Percentiles rank a stretch among this genome's conserved stretches.
Conservation (phyloP, 2,797 vertebrate species). For the Stomatorhinus walkeri region DNA sequence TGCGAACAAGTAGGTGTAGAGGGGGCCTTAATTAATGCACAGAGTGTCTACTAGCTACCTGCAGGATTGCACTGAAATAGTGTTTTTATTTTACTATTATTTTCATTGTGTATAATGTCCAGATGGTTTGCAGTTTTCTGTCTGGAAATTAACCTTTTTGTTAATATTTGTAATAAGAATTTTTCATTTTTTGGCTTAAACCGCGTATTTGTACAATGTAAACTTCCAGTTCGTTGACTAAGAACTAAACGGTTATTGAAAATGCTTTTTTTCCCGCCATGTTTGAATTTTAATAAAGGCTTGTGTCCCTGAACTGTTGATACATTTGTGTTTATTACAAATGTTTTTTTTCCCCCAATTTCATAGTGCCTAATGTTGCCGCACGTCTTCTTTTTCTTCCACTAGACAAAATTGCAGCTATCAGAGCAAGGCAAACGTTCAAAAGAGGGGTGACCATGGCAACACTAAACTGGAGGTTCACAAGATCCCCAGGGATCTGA, state of each 20-base stretch:
- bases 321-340: not conserved
- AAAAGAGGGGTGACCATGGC: constrained; percentile 81
- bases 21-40: not conserved
- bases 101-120: not conserved
- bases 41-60: not conserved
- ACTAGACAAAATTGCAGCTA: constrained; percentile 76
- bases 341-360: not conserved
- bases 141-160: not conserved
- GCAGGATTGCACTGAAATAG: not conserved
- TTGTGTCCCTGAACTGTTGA: not conserved
- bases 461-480: constrained; percentile 95
- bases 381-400: not conserved
- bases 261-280: not conserved
- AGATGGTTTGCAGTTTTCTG: not conserved
- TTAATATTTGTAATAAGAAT: not conserved
- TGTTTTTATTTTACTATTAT: not conserved
- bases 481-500: constrained; percentile 86
- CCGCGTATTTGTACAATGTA: not conserved
- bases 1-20: constrained; percentile 80
- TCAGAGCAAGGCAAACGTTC: constrained; percentile 79
- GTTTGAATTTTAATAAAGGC: not conserved
- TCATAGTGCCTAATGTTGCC: not conserved
- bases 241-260: not conserved
- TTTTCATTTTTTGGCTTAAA: not conserved
- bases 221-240: not conserved